Base-by-base conservation (phyloP, 1,140 invertebrate species). In the Leptonema lineaticorne region DNA sequence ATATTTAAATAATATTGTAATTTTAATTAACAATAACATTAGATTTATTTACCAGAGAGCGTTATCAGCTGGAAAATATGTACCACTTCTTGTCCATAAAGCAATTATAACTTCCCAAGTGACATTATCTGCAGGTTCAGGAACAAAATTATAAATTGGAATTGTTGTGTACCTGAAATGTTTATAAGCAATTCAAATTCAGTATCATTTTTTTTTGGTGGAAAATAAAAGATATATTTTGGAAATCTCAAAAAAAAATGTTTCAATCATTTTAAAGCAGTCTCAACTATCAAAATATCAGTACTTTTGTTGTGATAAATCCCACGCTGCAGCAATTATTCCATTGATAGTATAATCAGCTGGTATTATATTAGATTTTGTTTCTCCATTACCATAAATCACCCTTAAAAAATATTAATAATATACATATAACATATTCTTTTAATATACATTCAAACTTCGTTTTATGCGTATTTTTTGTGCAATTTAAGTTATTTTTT, bases 131-230 rank as follows among this genome's bases (percentile, higher is more conserved):
- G 8, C 11, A n/a, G 28, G 29, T 3, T 27, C 26, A 9, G 58
- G 58, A 2, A 41, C 16, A 60, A 37, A 22, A 30, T 60, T 60
- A 22, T 60, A 60, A 37, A 60, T 60, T 37, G 58, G 58, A 14
- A 20, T 9, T 2, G 28, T 2, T 11, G 16, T 16, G 30, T 60
- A 60, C 20, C 58, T 60, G 28, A 37, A 37, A 60, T 33, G 16
- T 41, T 14, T 41, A 41, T 41, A 8, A 8, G 6, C 7, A 14
- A 14, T 8, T n/a, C 6, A 37, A 37, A 37, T 37, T 37, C 7
- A 8, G 14, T 37, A 37, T 37, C 30, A 14, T 7, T 37, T 7
- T 7, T 37, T 37, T n/a, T 8, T 37, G 6, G 30, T 37, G n/a
- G 30, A 33, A 16, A 16, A 5, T 16, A 16, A 48, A 48, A 48